Evolutionary conservation across 2,113 vertebrate species (phyloP), one percentile per base, ranked within the genome.

Genomic region (Propithecus coquereli): DNA sequence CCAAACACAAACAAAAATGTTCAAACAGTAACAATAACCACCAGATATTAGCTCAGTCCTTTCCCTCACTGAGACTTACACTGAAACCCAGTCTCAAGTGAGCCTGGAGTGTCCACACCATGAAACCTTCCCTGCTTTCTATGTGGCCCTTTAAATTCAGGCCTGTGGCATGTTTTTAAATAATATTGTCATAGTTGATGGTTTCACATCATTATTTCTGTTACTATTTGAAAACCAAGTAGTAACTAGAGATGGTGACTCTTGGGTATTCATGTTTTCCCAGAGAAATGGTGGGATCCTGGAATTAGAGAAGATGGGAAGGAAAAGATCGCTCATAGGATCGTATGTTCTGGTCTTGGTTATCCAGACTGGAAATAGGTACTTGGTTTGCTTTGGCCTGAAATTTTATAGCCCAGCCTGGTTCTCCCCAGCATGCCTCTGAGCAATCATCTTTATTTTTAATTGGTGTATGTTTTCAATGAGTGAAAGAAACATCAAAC

Each of bases 391-490:
- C 70, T 61, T 84, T 40, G 50, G 27, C 40, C 70, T 91, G n/a
- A 89, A 45, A 65, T 40, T 30, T 79, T 84, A 30, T 32, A 91
- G 34, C 32, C 17, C 22, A 32, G 30, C 9, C 34, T 94, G 66
- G 6, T 63, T 88, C 65, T 89, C 17, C 10, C 16, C 66, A 23
- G 30, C 20, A 25, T 12, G 47, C 30, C 68, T 91, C 9, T 4
- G 37, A 68, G 34, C 10, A 4, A 37, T 47, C 43, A 6, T 77
- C 37, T 91, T 87, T 81, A 23, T 94, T 95, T 80, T 94, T 94
- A 32, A 27, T 22, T 81, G 57, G 32, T 2, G 5, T 70, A n/a
- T 68, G 16, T 87, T 84, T 92, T 74, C 23, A 77, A 8, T 3
- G n/a, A 91, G 10, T 66, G 54, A 27, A 90, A 43, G 61, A 27